Percentiles rank a stretch among this genome's conserved stretches.
These are phyloP conservation scores for Apoderus coryli DNA, from an alignment of 2,888 invertebrate genomes.

Conservation along the genomic window DNA sequence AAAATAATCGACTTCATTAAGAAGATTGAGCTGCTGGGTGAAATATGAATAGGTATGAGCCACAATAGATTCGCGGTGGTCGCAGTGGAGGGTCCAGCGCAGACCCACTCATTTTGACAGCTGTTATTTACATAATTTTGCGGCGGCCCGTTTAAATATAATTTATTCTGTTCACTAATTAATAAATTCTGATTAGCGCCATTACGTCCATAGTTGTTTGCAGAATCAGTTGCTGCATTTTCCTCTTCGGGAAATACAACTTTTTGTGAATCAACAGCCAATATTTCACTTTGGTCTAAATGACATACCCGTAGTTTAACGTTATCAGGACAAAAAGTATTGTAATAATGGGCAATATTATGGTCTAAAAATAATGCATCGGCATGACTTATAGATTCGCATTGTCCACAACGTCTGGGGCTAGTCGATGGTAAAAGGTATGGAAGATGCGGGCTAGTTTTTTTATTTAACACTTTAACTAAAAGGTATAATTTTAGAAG, in stretches of 20 bases:
- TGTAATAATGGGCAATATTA: slow-evolving; percentile 32
- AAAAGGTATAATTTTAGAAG: no score
- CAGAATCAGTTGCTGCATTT: slow-evolving; percentile 25
- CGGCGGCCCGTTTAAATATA: slow-evolving; percentile 27
- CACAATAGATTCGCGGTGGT: no score
- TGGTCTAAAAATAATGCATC: slow-evolving; percentile 62
- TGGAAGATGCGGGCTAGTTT: slow-evolving; percentile 40
- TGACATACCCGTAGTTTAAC: slow-evolving; percentile 49
- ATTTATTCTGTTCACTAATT: slow-evolving; percentile 31
- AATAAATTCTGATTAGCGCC: no score
- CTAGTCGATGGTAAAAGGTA: slow-evolving; percentile 58
- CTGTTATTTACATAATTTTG: slow-evolving; percentile 37
- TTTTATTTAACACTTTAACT: no score
- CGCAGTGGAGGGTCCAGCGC: no score
- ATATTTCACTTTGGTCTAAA: slow-evolving; percentile 63
- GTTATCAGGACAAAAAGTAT: slow-evolving; percentile 33
- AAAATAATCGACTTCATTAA: no score
- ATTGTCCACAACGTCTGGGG: slow-evolving; percentile 70
- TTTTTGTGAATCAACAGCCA: slow-evolving; percentile 81
- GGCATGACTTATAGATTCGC: slow-evolving; percentile 65
- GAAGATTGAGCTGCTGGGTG: no score
- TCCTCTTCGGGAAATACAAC: slow-evolving; percentile 48
- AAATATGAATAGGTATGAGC: no score
- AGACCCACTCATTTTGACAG: no score
- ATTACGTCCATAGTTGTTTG: slow-evolving; percentile 39